Base-by-base conservation (phyloP, 2,888 invertebrate species). In the Axea sp. region DNA sequence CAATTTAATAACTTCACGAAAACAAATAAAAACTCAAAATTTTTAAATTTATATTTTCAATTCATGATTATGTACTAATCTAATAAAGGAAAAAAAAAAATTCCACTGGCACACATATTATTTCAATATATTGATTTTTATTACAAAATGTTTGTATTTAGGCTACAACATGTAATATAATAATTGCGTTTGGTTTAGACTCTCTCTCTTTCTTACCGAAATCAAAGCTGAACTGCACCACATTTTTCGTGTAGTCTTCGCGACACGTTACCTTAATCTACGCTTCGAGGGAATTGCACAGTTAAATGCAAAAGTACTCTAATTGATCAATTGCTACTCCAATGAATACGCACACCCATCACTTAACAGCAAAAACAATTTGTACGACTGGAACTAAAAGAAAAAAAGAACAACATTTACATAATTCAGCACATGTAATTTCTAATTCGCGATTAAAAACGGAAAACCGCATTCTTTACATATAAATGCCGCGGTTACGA, bases 111-210 rank as follows among this genome's bases (percentile, higher is more conserved):
- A n/a, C 7, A 19, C 9, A 3, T 62, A 59, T 78, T 73, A 77
- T 74, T 85, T 85, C 82, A 84, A 86, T 86, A 86, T 86, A 83
- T 84, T 85, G 83, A 85, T 81, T 86, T 86, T 85, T 86, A 87
- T 87, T 87, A 87, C 83, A 87, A 87, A 87, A 86, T 82, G 81
- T 84, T 76, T 84, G 83, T 86, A 83, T 84, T 87, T 85, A 87
- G 83, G 83, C 86, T 87, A 87, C 86, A 86, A 87, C 86, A 86
- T 86, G 86, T 87, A 87, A 84, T 86, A 86, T 86, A 85, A 84
- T 85, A 84, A 85, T 86, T 83, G 84, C 84, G 84, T 85, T 86
- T 86, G 86, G 85, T 86, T 85, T 84, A 87, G 81, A 86, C 84
- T 84, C 82, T 68, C 47, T 64, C 47, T 49, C 60, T 82, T 28